These are phyloP conservation scores for Cephus nigrinus DNA, from an alignment of 2,888 invertebrate species.

Conservation along the genomic window DNA sequence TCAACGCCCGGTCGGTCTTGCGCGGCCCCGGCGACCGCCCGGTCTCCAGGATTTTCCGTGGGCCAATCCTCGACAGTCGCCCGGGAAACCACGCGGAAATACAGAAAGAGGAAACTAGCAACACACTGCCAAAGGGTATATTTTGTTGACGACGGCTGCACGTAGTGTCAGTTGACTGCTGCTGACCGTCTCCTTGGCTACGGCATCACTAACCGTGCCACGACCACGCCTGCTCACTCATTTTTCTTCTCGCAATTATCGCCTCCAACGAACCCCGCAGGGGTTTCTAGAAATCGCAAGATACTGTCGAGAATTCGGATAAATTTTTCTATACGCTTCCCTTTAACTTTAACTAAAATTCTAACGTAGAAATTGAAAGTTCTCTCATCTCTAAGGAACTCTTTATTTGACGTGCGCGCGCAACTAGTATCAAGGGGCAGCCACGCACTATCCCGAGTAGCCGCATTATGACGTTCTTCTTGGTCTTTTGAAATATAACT, in stretches of 20 bases:
- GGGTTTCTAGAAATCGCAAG: neutral
- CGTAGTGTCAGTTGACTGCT: constrained; percentile 62
- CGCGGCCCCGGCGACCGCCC: constrained; percentile 42
- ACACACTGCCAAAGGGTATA: constrained; percentile 23
- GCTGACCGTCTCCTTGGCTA: constrained; percentile 64
- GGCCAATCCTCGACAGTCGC: constrained; percentile 36
- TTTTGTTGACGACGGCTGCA: constrained; percentile 51
- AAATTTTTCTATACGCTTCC: neutral
- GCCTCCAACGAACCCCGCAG: neutral
- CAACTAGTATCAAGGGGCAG: neutral
- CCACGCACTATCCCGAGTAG: neutral
- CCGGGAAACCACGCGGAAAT: constrained; percentile 53
- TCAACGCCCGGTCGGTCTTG: constrained; percentile 43
- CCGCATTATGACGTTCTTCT: neutral
- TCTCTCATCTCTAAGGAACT: neutral
- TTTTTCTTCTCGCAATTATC: neutral
- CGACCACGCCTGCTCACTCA: constrained; percentile 2
- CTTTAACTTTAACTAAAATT: constrained; percentile 1
- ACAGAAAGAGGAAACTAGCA: constrained; percentile 30
- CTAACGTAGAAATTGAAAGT: neutral
- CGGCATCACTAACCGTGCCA: constrained; percentile 61
- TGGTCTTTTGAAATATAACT: neutral
- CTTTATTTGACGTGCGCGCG: neutral
- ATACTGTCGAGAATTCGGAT: neutral
- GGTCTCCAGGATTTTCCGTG: constrained; percentile 34